Conservation (phyloP, 2,888 invertebrate species). For the Melangyna quadrimaculata region DNA sequence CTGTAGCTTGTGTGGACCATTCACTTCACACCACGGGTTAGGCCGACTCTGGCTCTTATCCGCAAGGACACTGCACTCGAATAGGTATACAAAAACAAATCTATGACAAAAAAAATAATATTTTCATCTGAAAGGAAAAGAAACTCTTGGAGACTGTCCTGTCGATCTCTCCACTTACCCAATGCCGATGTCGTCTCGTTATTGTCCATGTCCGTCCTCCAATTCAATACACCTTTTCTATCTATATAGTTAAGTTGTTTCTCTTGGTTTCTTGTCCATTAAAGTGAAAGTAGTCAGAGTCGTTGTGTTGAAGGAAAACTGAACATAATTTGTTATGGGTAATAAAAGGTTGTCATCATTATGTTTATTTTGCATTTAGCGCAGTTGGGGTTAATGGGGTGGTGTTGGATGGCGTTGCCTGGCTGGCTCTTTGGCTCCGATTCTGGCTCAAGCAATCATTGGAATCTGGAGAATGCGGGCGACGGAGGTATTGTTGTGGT, state of each 20-base stretch:
- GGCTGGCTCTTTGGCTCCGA: not conserved
- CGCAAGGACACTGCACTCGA: not conserved
- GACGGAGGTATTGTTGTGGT: too few species aligned
- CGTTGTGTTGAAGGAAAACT: constrained; percentile 52
- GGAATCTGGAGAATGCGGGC: not conserved
- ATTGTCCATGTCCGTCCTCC: not conserved
- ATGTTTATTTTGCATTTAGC: constrained; percentile 54
- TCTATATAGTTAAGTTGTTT: not conserved
- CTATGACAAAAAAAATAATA: not conserved
- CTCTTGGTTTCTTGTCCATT: constrained; percentile 51
- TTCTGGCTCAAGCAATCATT: not conserved
- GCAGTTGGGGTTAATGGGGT: not conserved
- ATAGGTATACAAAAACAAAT: not conserved
- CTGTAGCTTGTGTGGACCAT: not conserved
- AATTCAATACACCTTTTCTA: not conserved
- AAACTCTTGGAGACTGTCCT: not conserved
- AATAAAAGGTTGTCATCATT: constrained; percentile 68
- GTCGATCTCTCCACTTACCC: not conserved
- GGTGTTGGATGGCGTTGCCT: too few species aligned
- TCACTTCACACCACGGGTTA: not conserved
- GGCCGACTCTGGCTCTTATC: not conserved
- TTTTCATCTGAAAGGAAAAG: not conserved
- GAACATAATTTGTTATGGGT: constrained; percentile 68
- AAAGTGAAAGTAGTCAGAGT: constrained; percentile 54
- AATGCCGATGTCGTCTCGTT: not conserved